phyloP scores from a whole-genome alignment of 2,113 vertebrate species.

The Rhea pennata region DNA sequence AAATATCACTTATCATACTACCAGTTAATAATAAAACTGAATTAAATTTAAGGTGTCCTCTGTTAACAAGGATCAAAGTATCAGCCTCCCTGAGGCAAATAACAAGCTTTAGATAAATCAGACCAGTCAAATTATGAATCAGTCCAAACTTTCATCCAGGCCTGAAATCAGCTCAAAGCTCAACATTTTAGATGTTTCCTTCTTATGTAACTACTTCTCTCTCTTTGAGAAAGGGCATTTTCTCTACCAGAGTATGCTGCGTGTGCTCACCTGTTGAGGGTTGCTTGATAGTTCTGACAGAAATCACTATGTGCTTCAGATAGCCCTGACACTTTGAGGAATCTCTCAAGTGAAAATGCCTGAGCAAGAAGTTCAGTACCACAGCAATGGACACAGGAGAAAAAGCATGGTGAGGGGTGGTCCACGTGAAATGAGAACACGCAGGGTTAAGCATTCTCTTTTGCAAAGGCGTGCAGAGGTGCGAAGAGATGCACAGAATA shows the following conservation, averaged over 20 bases:
- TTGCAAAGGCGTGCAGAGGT: neutral
- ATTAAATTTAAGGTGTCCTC: neutral
- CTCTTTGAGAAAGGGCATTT: neutral
- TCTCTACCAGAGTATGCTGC: neutral
- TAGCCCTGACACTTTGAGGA: neutral
- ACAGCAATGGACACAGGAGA: neutral
- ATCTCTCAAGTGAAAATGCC: neutral
- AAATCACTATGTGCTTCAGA: neutral
- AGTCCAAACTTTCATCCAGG: neutral
- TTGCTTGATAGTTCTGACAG: neutral
- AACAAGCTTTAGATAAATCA: neutral
- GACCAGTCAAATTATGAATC: neutral
- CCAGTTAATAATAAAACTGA: neutral
- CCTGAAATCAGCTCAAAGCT: neutral
- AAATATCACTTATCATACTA: neutral
- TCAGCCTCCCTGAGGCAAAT: neutral
- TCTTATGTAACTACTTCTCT: neutral
- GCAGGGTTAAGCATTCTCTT: neutral
- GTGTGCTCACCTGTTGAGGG: neutral
- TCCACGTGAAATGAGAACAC: neutral
- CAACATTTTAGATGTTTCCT: neutral
- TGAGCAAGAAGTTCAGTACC: neutral
- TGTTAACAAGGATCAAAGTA: neutral
- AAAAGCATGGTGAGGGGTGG: neutral
- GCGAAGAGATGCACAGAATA: neutral